phyloP scores from a whole-genome alignment of 2,113 vertebrate species.

The Carollia perspicillata region DNA sequence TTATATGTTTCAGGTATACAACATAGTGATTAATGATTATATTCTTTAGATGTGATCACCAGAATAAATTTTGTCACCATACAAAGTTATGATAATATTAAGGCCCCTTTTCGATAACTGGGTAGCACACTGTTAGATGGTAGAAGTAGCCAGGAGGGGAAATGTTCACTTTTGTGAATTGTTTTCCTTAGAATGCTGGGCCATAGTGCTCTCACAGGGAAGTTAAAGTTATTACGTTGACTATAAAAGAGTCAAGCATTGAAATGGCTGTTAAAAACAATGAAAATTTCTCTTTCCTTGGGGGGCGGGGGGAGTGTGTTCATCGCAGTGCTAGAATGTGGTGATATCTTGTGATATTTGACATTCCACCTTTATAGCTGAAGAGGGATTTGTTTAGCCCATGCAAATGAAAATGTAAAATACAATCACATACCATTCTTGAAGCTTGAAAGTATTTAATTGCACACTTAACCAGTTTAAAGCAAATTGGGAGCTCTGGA shows the following conservation, averaged over 20 bases:
- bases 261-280: slow-evolving; percentile 32
- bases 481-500: not conserved
- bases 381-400: not conserved
- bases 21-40: not conserved
- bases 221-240: not conserved
- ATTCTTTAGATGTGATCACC: not conserved
- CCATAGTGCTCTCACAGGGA: not conserved
- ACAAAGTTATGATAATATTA: not conserved
- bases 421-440: not conserved
- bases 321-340: not conserved
- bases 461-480: not conserved
- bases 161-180: not conserved
- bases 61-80: not conserved
- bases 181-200: not conserved
- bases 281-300: not conserved
- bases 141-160: not conserved
- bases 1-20: not conserved
- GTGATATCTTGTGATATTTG: slow-evolving; percentile 11
- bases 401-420: not conserved
- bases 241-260: not conserved
- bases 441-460: slow-evolving; percentile 31
- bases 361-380: not conserved
- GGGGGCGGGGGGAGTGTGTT: not conserved
- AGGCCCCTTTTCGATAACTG: not conserved
- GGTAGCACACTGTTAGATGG: not conserved